Base-by-base conservation (phyloP, 2,113 vertebrate genomes). In the Candoia aspera region DNA sequence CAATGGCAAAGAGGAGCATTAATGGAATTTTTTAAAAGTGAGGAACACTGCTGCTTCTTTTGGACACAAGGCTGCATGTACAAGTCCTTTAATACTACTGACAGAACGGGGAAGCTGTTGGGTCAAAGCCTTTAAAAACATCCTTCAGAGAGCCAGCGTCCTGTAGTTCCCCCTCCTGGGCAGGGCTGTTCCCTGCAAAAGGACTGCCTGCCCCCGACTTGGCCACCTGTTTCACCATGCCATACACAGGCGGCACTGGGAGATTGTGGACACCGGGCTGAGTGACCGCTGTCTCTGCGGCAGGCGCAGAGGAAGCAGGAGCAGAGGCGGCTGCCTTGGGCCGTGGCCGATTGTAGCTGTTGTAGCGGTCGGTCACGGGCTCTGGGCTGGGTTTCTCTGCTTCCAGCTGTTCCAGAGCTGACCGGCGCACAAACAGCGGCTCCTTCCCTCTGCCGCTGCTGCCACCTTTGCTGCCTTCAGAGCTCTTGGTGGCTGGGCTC, bases 91-190 rank as follows among this genome's bases (percentile, higher is more conserved):
- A 84, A 96, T 95, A 97, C 95, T 97, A 99, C 98, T 99, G 99
- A 95, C 99, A 99, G 92, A 99, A 99, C 0, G 99, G 99, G 1
- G 99, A 99, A 1, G 99, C 99, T 0, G 99, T 99, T 91, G 99
- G 99, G 95, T 99, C 99, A 6, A 99, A 99, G 26, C 99, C 99
- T 97, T 99, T 99, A 96, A 99, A 99, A 95, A 99, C 99, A 21
- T 99, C 99, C 92, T 99, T 99, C 55, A 99, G 97, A 8, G 99
- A 99, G 2, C 97, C 98, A 0, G 98, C 98, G 90, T 99, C 99
- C 92, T 98, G 98, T 79, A 98, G 98, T 0, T 98, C 64, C 0
- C 96, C 59, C 5, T 98, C 98, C 2, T 97, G 98, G 0, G 98
- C 97, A 0, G 98, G 99, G 94, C 99, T 99, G 94, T 97, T 99